These are phyloP conservation scores for Astropecten irregularis DNA, from an alignment of 53 echinoderm and acorn worm species.

Conservation along the genomic window DNA sequence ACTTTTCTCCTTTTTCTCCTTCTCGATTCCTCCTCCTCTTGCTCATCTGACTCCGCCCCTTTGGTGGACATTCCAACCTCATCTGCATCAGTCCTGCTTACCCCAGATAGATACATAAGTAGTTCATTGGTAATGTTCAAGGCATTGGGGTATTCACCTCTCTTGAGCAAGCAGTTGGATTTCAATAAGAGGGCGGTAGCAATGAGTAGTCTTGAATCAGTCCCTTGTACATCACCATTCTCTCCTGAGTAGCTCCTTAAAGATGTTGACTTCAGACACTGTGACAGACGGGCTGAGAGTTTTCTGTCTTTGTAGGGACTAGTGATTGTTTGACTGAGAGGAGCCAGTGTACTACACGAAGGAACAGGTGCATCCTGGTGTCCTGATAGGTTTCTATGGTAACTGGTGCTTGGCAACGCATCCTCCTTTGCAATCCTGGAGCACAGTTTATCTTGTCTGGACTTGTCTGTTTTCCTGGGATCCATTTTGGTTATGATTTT, in stretches of 20 bases:
- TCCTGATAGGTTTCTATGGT: not conserved
- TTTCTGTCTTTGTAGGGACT: too few species aligned
- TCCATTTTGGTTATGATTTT: slow-evolving; percentile 24
- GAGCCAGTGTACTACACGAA: not conserved
- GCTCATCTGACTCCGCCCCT: not conserved
- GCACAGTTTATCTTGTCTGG: not conserved
- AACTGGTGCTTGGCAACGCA: slow-evolving; percentile 12
- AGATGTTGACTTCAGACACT: too few species aligned
- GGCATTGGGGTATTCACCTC: not conserved
- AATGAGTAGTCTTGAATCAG: not conserved
- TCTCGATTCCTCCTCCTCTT: not conserved
- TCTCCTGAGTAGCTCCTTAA: not conserved
- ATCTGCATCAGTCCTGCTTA: not conserved
- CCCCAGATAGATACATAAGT: not conserved
- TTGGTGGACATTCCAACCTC: not conserved
- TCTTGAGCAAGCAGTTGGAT: slow-evolving; percentile 33
- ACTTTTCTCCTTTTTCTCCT: slow-evolving; percentile 12
- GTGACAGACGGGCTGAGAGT: too few species aligned
- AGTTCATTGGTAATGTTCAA: not conserved
- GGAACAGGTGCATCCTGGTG: not conserved
- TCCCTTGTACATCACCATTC: not conserved
- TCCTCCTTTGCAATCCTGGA: not conserved
- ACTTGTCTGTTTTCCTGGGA: not conserved
- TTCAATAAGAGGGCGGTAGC: slow-evolving; percentile 16
- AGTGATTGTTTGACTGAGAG: too few species aligned